Percentiles rank a stretch among this genome's conserved stretches.
These are phyloP conservation scores for Orchestes rusci DNA, from an alignment of 2,888 invertebrate genomes.

Conservation along the genomic window DNA sequence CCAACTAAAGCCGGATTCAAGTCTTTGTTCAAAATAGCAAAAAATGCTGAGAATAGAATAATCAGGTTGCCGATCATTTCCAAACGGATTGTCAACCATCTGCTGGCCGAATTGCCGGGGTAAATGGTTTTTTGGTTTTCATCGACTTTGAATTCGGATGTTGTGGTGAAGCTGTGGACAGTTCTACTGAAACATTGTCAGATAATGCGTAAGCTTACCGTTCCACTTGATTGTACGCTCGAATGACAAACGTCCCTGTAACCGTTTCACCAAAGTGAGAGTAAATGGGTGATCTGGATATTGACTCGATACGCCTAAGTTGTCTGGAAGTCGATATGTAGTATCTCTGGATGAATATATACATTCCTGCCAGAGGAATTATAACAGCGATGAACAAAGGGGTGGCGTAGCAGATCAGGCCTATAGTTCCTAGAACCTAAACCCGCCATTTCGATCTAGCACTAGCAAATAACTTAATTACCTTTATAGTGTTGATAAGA, in stretches of 20 bases:
- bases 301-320: conserved; percentile 85
- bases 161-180: conserved; percentile 62
- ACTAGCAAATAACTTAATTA: too few relatives aligned
- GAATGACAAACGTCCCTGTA: conserved; percentile 73
- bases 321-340: conserved; percentile 91
- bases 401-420: conserved; percentile 80
- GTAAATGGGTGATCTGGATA: too few relatives aligned
- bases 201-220: conserved; percentile 40
- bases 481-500: too few relatives aligned
- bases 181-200: not conserved
- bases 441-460: too few relatives aligned
- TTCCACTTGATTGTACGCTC: conserved; percentile 73
- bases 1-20: conserved; percentile 74
- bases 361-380: conserved; percentile 69
- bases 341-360: conserved; percentile 84
- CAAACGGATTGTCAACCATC: conserved; percentile 90
- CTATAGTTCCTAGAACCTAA: conserved; percentile 60
- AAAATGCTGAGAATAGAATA: conserved; percentile 87
- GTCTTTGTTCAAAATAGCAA: conserved; percentile 76
- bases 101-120: conserved; percentile 85
- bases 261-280: conserved; percentile 94
- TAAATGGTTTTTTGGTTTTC: conserved; percentile 87
- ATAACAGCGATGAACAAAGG: conserved; percentile 73
- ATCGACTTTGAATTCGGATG: conserved; percentile 85
- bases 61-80: conserved; percentile 95